A percentile compares a stretch with the other conserved stretches of the same genome.
phyloP scores from a whole-genome alignment of 2,797 vertebrate genomes.

The Brachymystax lenok region DNA sequence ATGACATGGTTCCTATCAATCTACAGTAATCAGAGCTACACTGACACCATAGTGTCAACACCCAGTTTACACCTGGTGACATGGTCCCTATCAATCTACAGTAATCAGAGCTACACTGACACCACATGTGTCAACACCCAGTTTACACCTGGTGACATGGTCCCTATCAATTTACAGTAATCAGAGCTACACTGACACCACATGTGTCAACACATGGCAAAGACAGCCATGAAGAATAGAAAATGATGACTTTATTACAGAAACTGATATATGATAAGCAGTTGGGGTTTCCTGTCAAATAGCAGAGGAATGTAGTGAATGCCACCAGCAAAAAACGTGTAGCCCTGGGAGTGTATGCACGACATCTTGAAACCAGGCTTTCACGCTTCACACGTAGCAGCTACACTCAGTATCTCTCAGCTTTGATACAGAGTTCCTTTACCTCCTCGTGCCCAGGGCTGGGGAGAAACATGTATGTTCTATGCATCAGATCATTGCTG shows the following conservation, averaged over 20 bases:
- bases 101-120: background rate
- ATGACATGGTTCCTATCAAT: conserved; percentile 28
- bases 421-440: background rate
- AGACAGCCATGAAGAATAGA: background rate
- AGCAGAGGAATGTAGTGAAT: background rate
- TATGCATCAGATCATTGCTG: background rate
- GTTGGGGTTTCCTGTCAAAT: background rate
- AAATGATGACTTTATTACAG: conserved; percentile 9
- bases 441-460: background rate
- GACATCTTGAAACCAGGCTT: no score
- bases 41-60: background rate
- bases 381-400: background rate
- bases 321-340: background rate
- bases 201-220: background rate
- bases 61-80: conserved; percentile 14
- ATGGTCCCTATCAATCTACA: conserved; percentile 22
- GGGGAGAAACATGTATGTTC: background rate
- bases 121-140: background rate
- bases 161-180: conserved; percentile 14
- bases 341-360: background rate
- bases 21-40: background rate
- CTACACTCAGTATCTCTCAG: background rate
- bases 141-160: conserved; percentile 25
- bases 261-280: conserved; percentile 6
- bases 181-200: no score